Evolutionary conservation across 2,113 vertebrate species (phyloP).

Genomic region (Isichthys henryi): DNA sequence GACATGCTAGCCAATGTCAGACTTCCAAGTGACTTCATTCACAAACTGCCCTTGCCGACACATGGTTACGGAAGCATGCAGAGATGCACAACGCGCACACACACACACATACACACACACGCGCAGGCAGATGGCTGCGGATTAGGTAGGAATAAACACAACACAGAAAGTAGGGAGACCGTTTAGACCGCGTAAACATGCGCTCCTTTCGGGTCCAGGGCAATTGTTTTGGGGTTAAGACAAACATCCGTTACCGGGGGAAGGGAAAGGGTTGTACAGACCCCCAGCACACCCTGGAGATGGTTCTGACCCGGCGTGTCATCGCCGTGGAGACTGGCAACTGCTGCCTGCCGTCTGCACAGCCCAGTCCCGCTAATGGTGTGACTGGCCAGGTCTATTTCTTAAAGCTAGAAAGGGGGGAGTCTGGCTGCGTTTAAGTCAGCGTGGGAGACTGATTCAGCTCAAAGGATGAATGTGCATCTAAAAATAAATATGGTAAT

Average conservation of each 20-base stretch:
- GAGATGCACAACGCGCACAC: neutral
- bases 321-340: constrained; percentile 24
- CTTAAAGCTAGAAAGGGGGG: constrained; percentile 22
- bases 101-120: neutral
- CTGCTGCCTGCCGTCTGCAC: neutral
- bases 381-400: constrained; percentile 39
- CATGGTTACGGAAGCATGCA: neutral
- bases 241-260: constrained; percentile 56
- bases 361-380: constrained; percentile 44
- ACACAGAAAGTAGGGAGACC: constrained; percentile 39
- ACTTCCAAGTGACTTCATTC: neutral
- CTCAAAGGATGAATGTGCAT: neutral
- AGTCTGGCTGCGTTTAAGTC: neutral
- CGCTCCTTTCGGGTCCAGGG: constrained; percentile 40
- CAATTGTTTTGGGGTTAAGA: constrained; percentile 52
- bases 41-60: neutral
- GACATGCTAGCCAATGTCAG: neutral
- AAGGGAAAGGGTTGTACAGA: constrained; percentile 14
- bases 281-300: constrained; percentile 15
- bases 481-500: neutral
- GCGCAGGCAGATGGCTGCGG: constrained; percentile 67
- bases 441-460: neutral
- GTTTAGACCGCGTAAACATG: constrained; percentile 52
- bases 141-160: constrained; percentile 40
- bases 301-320: constrained; percentile 17